These are phyloP conservation scores for Pycnonotus jocosus DNA, from an alignment of 2,113 vertebrate genomes.

Conservation along the genomic window DNA sequence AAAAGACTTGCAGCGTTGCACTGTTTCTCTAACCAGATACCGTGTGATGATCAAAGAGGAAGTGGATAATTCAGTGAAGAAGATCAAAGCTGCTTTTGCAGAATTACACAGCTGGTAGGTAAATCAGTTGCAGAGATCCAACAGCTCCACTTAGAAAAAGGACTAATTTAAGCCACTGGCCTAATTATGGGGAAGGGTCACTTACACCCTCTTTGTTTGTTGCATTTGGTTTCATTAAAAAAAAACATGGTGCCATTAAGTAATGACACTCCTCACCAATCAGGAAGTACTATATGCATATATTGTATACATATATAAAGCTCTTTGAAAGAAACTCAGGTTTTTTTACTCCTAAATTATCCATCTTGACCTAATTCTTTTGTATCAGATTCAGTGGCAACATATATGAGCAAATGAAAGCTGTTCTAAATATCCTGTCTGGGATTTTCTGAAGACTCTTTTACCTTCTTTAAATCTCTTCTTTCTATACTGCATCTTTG, in stretches of 20 bases:
- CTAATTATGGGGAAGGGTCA: background rate
- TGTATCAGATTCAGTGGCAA: background rate
- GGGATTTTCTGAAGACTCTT: background rate
- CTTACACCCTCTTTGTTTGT: background rate
- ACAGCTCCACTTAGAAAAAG: background rate
- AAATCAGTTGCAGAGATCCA: background rate
- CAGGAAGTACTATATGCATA: background rate
- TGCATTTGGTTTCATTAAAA: background rate
- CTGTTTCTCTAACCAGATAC: slow-evolving; percentile 77
- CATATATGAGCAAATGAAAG: background rate
- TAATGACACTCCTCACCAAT: background rate
- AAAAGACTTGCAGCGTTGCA: slow-evolving; percentile 81
- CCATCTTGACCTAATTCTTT: background rate
- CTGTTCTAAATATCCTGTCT: background rate
- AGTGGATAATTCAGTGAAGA: slow-evolving; percentile 79
- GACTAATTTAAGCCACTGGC: background rate
- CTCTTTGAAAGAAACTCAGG: background rate
- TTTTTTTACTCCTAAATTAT: background rate
- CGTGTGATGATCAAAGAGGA: slow-evolving; percentile 82
- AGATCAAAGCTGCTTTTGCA: slow-evolving; percentile 81
- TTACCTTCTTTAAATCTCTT: background rate
- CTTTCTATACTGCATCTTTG: background rate
- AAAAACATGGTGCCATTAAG: background rate
- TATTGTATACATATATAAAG: background rate
- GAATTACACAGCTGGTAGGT: slow-evolving; percentile 79